Evolutionary conservation across 2,797 vertebrate species (phyloP).

Genomic region (Halcyon leucocephala): DNA sequence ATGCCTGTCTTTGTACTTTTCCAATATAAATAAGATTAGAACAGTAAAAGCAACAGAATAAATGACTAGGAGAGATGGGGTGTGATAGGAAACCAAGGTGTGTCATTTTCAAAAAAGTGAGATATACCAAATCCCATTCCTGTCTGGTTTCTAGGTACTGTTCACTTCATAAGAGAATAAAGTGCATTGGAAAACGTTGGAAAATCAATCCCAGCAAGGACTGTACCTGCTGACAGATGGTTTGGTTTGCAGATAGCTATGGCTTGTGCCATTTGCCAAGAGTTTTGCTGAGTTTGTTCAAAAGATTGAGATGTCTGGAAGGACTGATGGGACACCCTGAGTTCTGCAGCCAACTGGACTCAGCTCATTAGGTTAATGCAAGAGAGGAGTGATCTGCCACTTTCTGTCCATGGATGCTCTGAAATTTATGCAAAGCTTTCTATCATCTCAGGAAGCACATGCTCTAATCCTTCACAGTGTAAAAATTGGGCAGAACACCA

Average conservation of each 20-base stretch:
- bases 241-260: not conserved
- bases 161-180: not conserved
- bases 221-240: not conserved
- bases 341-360: not conserved
- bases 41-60: not conserved
- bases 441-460: not conserved
- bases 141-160: not conserved
- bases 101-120: not conserved
- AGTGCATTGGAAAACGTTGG: not conserved
- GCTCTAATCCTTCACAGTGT: rapidly evolving
- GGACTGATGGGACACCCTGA: rapidly evolving
- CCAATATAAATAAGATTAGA: not conserved
- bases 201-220: not conserved
- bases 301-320: not conserved
- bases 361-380: not conserved
- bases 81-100: not conserved
- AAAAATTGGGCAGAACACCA: rapidly evolving
- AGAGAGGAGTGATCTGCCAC: not conserved
- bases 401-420: not conserved
- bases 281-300: not conserved
- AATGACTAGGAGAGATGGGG: not conserved
- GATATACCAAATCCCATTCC: not conserved
- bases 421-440: not conserved
- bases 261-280: not conserved
- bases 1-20: not conserved